phyloP scores from a whole-genome alignment of 2,113 vertebrate species.

The Pyrgilauda ruficollis region DNA sequence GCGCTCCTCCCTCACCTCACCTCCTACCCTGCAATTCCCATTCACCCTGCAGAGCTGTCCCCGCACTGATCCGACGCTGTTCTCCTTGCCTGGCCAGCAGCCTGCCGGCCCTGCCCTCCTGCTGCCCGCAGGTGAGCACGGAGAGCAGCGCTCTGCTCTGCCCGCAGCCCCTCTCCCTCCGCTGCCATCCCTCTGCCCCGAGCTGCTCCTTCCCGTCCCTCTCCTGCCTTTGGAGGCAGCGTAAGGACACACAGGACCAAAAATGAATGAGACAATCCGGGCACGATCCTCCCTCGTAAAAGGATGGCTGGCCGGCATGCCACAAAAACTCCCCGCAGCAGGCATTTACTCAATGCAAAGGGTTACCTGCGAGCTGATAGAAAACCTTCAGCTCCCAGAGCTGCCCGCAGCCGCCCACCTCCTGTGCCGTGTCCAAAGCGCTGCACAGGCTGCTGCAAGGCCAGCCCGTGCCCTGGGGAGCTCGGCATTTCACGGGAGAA shows the following conservation, averaged over 20 bases:
- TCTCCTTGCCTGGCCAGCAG: neutral
- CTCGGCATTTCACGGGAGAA: neutral
- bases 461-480: neutral
- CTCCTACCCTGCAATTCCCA: neutral
- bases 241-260: neutral
- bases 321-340: neutral
- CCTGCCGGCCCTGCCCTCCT: neutral
- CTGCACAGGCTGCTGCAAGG: neutral
- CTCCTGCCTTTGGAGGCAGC: neutral
- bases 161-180: neutral
- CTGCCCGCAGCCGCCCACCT: neutral
- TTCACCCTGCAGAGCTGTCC: neutral
- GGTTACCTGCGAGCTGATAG: neutral
- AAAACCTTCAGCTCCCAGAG: neutral
- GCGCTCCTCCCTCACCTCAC: neutral
- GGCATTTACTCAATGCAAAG: neutral
- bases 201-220: neutral
- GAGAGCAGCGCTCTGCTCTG: neutral
- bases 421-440: neutral
- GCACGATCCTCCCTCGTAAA: neutral
- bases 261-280: neutral
- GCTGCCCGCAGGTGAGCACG: neutral
- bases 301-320: neutral
- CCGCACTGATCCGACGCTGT: neutral
- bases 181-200: constrained; percentile 3